Evolutionary conservation across 2,113 vertebrate genomes (phyloP).

Genomic region (Ophiodon elongatus): DNA sequence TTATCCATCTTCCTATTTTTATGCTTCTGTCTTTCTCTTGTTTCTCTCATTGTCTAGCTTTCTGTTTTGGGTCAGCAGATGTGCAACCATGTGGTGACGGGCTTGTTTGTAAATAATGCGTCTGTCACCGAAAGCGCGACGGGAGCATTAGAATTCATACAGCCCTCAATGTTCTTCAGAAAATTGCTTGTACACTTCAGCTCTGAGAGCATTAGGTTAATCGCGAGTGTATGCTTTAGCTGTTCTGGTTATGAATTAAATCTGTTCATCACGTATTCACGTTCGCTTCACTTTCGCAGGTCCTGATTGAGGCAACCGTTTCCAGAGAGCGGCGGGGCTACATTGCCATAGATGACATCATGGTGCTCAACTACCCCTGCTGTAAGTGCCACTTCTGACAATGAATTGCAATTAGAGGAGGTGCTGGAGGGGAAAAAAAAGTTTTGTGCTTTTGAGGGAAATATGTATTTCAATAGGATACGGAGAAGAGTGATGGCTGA

Average conservation of each 20-base stretch:
- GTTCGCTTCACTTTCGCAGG: conserved; percentile 80
- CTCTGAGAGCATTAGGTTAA: conserved; percentile 37
- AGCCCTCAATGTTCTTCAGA: conserved; percentile 13
- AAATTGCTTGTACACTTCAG: conserved; percentile 29
- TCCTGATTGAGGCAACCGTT: conserved; percentile 94
- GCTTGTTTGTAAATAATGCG: conserved; percentile 60
- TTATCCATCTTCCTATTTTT: conserved; percentile 58
- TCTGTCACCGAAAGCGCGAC: conserved; percentile 47
- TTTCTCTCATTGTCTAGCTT: conserved; percentile 51
- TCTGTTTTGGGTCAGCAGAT: conserved; percentile 66
- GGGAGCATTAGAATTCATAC: conserved; percentile 14
- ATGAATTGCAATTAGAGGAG: conserved; percentile 55
- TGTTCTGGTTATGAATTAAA: conserved; percentile 21
- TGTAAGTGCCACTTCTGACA: conserved; percentile 88
- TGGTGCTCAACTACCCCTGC: conserved; percentile 96
- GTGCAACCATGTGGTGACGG: conserved; percentile 42
- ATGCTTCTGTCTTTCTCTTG: conserved; percentile 49
- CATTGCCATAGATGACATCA: conserved; percentile 95
- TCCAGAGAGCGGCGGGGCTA: conserved; percentile 91
- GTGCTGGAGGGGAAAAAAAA: conserved; percentile 14
- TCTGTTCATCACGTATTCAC: conserved; percentile 40
- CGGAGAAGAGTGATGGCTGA: conserved; percentile 55
- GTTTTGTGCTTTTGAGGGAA: conserved; percentile 14
- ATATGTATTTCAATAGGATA: conserved; percentile 47
- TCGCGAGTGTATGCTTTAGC: conserved; percentile 16